Conservation (phyloP, 2,888 invertebrate genomes). For the Leistus spinibarbis region DNA sequence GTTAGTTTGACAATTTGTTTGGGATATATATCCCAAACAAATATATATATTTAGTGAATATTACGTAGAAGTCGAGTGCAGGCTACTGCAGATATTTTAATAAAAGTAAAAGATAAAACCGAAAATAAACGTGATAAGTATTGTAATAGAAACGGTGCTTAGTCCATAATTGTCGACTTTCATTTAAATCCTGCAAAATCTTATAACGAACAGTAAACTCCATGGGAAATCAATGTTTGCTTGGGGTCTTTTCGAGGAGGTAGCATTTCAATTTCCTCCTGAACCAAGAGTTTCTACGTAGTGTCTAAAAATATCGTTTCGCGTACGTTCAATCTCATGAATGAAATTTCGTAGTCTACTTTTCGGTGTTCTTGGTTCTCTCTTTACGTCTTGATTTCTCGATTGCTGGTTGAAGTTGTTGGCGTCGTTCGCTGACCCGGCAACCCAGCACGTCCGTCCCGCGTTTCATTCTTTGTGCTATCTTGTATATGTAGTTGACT, state of each 20-base stretch:
- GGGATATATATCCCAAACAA: no score
- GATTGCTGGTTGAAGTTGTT: not conserved
- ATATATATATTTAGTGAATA: no score
- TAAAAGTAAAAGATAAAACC: no score
- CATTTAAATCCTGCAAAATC: not conserved
- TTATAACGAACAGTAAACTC: not conserved
- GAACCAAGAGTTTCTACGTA: no score
- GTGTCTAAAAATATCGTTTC: not conserved
- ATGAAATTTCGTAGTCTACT: not conserved
- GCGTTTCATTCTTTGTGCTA: not conserved
- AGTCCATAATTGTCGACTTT: not conserved
- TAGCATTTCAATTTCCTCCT: not conserved
- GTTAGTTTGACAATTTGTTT: no score
- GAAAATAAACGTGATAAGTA: no score
- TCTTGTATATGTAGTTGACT: no score
- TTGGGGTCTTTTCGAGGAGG: not conserved
- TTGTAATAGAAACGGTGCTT: no score
- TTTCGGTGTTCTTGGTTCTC: not conserved
- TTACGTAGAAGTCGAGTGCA: no score
- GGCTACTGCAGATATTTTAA: no score
- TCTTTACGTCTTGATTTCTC: not conserved
- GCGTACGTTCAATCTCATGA: not conserved
- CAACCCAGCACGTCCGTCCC: not conserved
- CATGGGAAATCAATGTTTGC: not conserved
- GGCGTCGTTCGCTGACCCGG: not conserved